Conservation (phyloP, 2,113 vertebrate species). For the Hippocampus mohnikei region DNA sequence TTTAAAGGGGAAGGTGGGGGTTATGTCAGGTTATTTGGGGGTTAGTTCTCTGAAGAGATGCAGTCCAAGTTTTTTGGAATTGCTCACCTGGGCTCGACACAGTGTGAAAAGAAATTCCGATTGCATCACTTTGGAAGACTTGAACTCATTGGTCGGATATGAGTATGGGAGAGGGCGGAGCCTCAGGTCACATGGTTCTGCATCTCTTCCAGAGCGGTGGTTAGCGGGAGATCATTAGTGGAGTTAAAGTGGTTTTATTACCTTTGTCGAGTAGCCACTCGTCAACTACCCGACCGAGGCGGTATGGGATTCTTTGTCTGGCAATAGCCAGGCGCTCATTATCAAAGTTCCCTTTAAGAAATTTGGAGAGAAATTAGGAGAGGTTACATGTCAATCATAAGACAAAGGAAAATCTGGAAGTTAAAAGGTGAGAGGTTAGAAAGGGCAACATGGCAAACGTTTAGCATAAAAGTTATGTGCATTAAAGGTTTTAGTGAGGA, state of each 20-base stretch:
- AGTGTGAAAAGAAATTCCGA: neutral
- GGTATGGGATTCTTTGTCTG: conserved; percentile 98
- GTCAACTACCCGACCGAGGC: conserved; percentile 98
- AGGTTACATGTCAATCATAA: conserved; percentile 60
- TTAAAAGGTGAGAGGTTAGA: conserved; percentile 81
- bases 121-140: conserved; percentile 3
- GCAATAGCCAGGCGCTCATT: conserved; percentile 98
- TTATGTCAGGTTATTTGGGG: conserved; percentile 81
- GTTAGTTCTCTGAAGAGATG: conserved; percentile 76
- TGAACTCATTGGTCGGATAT: neutral
- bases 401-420: conserved; percentile 70
- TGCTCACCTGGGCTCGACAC: conserved; percentile 23
- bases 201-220: conserved; percentile 79
- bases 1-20: conserved; percentile 72
- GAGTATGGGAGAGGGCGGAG: conserved; percentile 14
- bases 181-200: conserved; percentile 62
- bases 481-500: conserved; percentile 72
- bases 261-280: conserved; percentile 99
- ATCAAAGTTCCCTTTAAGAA: conserved; percentile 98
- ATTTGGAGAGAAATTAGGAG: conserved; percentile 86
- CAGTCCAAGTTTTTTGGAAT: conserved; percentile 61
- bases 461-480: conserved; percentile 66
- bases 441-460: conserved; percentile 71
- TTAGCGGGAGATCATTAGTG: conserved; percentile 76
- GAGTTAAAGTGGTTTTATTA: conserved; percentile 90